phyloP scores from a whole-genome alignment of 2,113 vertebrate genomes.

The Cyanistes caeruleus region DNA sequence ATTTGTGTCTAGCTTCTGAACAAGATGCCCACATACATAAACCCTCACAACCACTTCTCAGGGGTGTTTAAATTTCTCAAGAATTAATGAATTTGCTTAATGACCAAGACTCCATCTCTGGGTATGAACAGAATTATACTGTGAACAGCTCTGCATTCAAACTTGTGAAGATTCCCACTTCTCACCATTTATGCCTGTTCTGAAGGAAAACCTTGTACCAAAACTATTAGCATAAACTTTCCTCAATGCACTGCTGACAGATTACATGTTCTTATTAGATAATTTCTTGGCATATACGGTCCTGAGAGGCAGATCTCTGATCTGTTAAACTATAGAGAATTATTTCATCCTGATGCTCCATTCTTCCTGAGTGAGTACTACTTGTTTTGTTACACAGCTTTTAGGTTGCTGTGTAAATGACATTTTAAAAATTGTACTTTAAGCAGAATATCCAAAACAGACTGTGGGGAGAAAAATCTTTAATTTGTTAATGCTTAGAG shows the following conservation, averaged over 20 bases:
- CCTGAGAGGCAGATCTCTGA: neutral
- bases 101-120: neutral
- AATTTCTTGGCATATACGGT: neutral
- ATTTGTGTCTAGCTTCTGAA: neutral
- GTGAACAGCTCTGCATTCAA: neutral
- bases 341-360: neutral
- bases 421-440: rapidly evolving
- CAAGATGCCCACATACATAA: neutral
- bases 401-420: neutral
- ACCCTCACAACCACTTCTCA: neutral
- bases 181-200: neutral
- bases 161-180: neutral
- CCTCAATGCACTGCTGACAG: neutral
- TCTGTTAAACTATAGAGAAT: neutral
- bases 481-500: neutral
- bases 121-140: neutral
- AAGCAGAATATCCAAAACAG: neutral
- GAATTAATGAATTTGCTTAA: neutral
- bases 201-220: neutral
- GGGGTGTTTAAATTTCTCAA: neutral
- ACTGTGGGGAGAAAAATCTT: neutral
- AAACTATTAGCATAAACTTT: neutral
- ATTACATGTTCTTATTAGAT: neutral
- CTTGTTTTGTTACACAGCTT: neutral
- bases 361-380: neutral